Evolutionary conservation across 2,797 vertebrate genomes (phyloP), one percentile per base, ranked within the genome.

Genomic region (Aselliscus stoliczkanus): DNA sequence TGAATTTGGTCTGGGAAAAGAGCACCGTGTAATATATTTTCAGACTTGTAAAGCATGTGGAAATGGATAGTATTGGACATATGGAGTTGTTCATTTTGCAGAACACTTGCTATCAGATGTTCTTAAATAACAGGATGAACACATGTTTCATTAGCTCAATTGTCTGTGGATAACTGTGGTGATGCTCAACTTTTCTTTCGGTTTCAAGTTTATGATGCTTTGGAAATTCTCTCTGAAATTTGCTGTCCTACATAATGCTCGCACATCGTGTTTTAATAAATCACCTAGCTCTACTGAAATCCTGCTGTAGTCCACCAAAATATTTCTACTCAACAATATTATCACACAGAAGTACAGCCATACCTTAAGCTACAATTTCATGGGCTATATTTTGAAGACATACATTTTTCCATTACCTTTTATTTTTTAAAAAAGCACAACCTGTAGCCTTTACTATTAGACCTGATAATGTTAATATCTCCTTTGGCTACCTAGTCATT

Each of bases 31-130:
- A 98, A 96, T 97, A 96, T 96, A 94, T 97, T 96, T 96, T 96
- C 89, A 96, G 97, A 97, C 93, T 98, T 97, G 91, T 96, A 97
- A 95, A 94, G 96, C 42, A 29, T 92, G 76, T 88, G 89, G 69
- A 94, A 97, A 97, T 96, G 97, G 98, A 42, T 97, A 94, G 97
- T 96, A 96, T 95, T 96, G 93, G 97, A 95, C 98, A 98, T 98
- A 98, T 98, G 98, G 98, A 98, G 96, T 97, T 98, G 97, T 97
- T 94, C 90, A 97, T 98, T 98, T 97, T 96, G 64, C 95, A 97
- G 97, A 96, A 96, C 72, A 31, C 94, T 96, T 29, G 0, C 56
- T 47, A 80, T 98, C 97, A 98, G 95, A 97, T 97, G 95, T 97
- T 97, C 96, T 97, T 94, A 84, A 98, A 97, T 96, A 97, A 89